Evolutionary conservation across 2,797 vertebrate genomes (phyloP).

Genomic region (Rhabdophis nuchalis): DNA sequence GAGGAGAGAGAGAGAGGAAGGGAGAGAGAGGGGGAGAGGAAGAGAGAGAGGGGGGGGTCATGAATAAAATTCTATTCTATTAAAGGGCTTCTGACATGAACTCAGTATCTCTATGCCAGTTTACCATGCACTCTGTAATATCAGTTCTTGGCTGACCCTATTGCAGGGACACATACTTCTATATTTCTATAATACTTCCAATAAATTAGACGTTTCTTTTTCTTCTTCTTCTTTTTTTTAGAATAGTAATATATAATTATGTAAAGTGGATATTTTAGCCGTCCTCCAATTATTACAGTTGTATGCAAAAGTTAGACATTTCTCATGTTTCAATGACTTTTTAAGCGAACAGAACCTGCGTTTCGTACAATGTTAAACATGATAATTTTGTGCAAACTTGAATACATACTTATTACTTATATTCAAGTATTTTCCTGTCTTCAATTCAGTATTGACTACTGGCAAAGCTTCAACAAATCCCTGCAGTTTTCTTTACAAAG

Average conservation of each 20-base stretch:
- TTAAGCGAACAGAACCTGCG: background rate
- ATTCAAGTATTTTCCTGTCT: background rate
- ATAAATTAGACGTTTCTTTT: background rate
- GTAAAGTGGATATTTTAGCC: background rate
- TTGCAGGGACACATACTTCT: background rate
- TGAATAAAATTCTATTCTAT: background rate
- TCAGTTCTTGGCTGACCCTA: background rate
- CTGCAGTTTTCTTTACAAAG: background rate
- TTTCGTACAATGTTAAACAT: background rate
- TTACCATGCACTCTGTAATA: background rate
- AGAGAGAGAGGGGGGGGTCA: no score
- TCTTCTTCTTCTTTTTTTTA: background rate
- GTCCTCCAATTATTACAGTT: background rate
- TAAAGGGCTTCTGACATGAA: background rate
- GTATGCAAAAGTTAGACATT: background rate
- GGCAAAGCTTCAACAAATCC: background rate
- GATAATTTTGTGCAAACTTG: background rate
- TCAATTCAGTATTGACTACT: background rate
- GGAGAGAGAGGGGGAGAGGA: fast-evolving
- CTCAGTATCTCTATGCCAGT: background rate
- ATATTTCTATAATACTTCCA: background rate
- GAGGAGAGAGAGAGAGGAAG: no score
- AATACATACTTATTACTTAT: background rate
- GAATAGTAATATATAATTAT: background rate
- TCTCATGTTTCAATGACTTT: background rate